Evolutionary conservation across 2,797 vertebrate species (phyloP), one percentile per base, ranked within the genome.

Genomic region (Neosilurus mollespiculum): DNA sequence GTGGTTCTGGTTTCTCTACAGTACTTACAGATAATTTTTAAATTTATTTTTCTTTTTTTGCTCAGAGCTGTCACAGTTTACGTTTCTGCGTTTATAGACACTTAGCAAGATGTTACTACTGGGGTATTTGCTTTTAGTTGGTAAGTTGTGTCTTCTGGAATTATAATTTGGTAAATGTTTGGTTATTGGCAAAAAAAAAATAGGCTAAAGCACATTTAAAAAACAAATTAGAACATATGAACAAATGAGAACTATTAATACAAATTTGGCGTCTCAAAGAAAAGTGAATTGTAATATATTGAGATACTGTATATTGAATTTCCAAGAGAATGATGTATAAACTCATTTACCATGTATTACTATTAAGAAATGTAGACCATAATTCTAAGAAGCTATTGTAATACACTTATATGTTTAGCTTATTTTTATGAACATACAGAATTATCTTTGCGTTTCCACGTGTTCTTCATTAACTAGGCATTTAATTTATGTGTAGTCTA

Each of bases 31-130:
- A 43, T 43, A 18, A 49, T 1, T 22, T 53, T 37, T 76, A 6
- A 12, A 9, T 73, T 18, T 2, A 24, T 34, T 4, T 58, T 53
- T 11, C 11, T 80, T 54, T 62, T 18, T 51, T 9, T 12, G 20
- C n/a, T 66, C 30, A 54, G n/a, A n/a, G n/a, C n/a, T n/a, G n/a
- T n/a, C n/a, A n/a, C n/a, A n/a, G n/a, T n/a, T 4, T 5, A 43
- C 4, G 56, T 20, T 14, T 51, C 16, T 9, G 56, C 22, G 22
- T 49, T 22, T 24, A 20, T 51, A 18, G 51, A 15, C 65, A 24
- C 49, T 76, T 65, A 61, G 30, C 9, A 82, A 22, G 49, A 81
- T 85, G 84, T 18, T 79, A 20, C 30, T 65, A 15, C 54, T 72
- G 49, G 30, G 30, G n/a, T 20, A 51, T 72, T 43, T 78, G 30